Evolutionary conservation across 2,113 vertebrate genomes (phyloP).

Genomic region (Neogale vison): DNA sequence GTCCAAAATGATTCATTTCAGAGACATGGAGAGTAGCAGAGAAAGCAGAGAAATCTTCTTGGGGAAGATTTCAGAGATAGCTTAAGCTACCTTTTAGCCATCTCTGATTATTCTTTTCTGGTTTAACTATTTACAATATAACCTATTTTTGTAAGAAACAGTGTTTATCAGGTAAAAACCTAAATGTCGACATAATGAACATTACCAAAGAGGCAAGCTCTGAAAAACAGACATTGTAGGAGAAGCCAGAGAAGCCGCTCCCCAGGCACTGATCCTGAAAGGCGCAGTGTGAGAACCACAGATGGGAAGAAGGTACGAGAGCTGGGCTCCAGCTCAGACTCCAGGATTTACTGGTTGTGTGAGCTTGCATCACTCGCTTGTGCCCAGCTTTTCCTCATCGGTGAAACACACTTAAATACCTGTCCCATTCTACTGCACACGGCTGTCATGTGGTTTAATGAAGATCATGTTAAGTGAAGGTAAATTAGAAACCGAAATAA

Average conservation of each 20-base stretch:
- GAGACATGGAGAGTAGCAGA: neutral
- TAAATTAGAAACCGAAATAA: neutral
- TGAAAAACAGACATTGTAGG: neutral
- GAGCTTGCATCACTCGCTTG: rapidly evolving
- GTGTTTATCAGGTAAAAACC: neutral
- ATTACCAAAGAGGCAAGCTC: neutral
- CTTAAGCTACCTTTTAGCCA: neutral
- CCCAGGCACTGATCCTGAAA: neutral
- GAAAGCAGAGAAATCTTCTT: neutral
- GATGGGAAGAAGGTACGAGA: neutral
- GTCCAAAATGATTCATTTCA: neutral
- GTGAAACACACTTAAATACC: neutral
- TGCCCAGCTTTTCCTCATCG: neutral
- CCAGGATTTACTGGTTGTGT: neutral
- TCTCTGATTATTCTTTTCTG: neutral
- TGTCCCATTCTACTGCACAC: rapidly evolving
- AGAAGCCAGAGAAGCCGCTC: neutral
- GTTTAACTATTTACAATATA: neutral
- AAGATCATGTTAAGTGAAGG: neutral
- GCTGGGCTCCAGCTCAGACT: neutral
- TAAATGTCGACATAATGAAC: slow-evolving; percentile 9
- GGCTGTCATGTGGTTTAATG: neutral
- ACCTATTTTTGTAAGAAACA: neutral
- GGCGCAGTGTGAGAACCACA: rapidly evolving
- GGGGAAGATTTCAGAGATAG: neutral